Conservation (phyloP, 2,888 invertebrate genomes). For the Heliconius cydno region DNA sequence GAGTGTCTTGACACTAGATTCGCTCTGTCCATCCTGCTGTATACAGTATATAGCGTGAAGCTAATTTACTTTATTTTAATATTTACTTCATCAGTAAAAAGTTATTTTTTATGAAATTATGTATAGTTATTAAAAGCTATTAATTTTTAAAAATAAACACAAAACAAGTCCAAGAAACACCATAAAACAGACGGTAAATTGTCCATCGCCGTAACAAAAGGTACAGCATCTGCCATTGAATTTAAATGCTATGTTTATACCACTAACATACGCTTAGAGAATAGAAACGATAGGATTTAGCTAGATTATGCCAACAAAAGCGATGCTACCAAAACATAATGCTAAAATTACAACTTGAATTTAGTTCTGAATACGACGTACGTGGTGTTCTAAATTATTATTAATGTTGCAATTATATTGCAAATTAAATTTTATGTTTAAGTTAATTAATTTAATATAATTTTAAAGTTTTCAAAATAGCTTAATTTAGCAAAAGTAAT, state of each 20-base stretch:
- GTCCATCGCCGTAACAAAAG: conserved; percentile 66
- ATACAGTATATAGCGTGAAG: too few species aligned
- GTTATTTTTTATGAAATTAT: too few species aligned
- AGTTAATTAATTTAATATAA: too few species aligned
- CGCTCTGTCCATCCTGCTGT: too few species aligned
- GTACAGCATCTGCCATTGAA: conserved; percentile 74
- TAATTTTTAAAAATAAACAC: conserved; percentile 41
- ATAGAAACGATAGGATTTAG: conserved; percentile 79
- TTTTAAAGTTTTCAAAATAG: too few species aligned
- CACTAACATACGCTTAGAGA: conserved; percentile 71
- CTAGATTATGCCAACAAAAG: conserved; percentile 68
- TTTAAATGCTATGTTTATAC: conserved; percentile 79
- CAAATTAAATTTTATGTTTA: too few species aligned
- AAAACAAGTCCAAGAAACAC: conserved; percentile 64
- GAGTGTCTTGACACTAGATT: too few species aligned
- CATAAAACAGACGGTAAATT: conserved; percentile 70
- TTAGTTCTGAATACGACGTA: conserved; percentile 43
- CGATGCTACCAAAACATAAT: conserved; percentile 72
- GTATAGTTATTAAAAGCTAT: too few species aligned
- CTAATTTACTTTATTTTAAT: too few species aligned
- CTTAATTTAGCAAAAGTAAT: too few species aligned
- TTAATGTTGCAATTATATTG: neutral
- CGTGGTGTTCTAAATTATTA: neutral
- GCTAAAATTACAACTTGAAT: conserved; percentile 68
- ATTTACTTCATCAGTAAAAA: too few species aligned